Evolutionary conservation across 1,140 invertebrate species (phyloP).

Genomic region (Cheumatopsyche charites): DNA sequence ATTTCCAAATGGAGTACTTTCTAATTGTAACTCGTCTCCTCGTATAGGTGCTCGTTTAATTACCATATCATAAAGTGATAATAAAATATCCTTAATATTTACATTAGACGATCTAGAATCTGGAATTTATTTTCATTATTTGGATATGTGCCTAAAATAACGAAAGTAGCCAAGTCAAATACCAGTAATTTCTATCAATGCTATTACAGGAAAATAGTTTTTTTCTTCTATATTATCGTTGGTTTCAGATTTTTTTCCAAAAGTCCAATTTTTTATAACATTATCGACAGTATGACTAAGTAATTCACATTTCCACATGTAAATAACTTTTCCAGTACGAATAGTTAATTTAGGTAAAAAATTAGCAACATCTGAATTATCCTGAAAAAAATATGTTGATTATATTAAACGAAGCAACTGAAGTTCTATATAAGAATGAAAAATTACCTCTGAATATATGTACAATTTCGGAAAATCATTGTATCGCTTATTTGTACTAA

Average conservation of each 20-base stretch:
- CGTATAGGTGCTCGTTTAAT: conserved; percentile 10
- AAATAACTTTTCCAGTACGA: conserved; percentile 51
- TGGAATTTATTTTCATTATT: neutral
- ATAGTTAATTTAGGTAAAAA: conserved; percentile 18
- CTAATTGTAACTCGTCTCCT: conserved; percentile 52
- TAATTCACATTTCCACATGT: conserved; percentile 62
- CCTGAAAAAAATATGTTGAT: neutral
- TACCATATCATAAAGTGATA: neutral
- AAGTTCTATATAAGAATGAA: neutral
- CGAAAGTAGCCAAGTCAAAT: neutral
- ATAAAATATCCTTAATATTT: conserved; percentile 17
- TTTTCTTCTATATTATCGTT: conserved; percentile 54
- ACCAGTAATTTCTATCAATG: conserved; percentile 59
- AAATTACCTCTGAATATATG: conserved; percentile 26
- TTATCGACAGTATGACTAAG: conserved; percentile 59
- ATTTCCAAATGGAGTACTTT: conserved; percentile 61
- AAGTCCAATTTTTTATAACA: conserved; percentile 60
- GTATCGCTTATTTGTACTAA: conserved; percentile 1
- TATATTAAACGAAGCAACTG: neutral
- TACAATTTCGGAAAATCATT: conserved; percentile 28
- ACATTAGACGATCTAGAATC: neutral
- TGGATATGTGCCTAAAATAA: neutral
- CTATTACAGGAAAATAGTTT: conserved; percentile 58
- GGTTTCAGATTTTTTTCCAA: conserved; percentile 55
- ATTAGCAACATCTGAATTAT: neutral